These are phyloP conservation scores for Ashinkailepas kermadecensis DNA, from an alignment of 2,888 invertebrate species.

Conservation along the genomic window DNA sequence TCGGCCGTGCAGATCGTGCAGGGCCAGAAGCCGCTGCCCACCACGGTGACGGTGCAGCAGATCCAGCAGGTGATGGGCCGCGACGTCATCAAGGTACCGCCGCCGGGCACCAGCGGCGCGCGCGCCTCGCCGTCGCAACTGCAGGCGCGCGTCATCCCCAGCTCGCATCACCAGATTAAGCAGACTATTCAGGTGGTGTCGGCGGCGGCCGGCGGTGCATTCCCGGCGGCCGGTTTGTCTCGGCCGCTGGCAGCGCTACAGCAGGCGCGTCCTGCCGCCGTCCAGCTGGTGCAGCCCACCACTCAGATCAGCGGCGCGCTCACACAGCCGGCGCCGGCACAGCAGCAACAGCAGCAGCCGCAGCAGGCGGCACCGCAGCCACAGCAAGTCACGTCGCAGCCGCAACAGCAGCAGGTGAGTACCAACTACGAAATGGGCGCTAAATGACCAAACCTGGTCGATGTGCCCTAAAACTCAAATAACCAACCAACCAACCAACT, in stretches of 20 bases:
- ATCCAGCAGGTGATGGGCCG: slow-evolving; percentile 65
- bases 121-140: slow-evolving; percentile 40
- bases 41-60: slow-evolving; percentile 63
- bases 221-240: slow-evolving; percentile 26
- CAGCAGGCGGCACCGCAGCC: slow-evolving; percentile 19
- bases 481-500: too few relatives aligned
- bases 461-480: too few relatives aligned
- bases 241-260: slow-evolving; percentile 27
- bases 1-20: slow-evolving; percentile 55
- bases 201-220: slow-evolving; percentile 28
- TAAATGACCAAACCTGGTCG: too few relatives aligned
- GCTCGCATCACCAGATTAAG: slow-evolving; percentile 37
- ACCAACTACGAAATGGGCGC: background rate
- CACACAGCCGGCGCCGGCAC: background rate
- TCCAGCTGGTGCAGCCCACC: slow-evolving; percentile 29
- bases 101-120: slow-evolving; percentile 34
- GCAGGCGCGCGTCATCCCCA: slow-evolving; percentile 34
- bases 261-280: slow-evolving; percentile 27
- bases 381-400: slow-evolving; percentile 24
- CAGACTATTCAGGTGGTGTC: slow-evolving; percentile 30
- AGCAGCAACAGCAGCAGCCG: slow-evolving; percentile 29
- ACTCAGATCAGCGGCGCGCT: slow-evolving; percentile 23
- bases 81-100: slow-evolving; percentile 47
- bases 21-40: slow-evolving; percentile 51
- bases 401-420: slow-evolving; percentile 18